These are phyloP conservation scores for Lanius ludovicianus DNA, from an alignment of 2,113 vertebrate species.

Conservation along the genomic window DNA sequence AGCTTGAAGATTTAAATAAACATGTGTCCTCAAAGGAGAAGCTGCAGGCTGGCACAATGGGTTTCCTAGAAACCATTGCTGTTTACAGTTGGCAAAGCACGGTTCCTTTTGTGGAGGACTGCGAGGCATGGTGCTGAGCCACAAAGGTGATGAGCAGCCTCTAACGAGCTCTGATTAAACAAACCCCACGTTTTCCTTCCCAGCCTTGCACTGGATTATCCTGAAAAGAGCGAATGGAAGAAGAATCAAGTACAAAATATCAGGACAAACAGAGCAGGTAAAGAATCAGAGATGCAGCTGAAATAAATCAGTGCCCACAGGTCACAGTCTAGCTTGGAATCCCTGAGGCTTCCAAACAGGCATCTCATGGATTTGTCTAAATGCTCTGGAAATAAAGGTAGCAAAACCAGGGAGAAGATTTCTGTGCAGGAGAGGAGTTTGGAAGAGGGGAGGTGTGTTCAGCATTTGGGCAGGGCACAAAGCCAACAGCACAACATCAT, in stretches of 20 bases:
- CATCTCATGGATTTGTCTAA: not conserved
- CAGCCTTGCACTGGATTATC: not conserved
- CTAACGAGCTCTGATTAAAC: not conserved
- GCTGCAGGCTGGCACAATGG: not conserved
- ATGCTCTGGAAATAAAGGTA: not conserved
- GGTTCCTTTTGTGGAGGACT: not conserved
- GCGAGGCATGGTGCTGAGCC: not conserved
- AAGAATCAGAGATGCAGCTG: not conserved
- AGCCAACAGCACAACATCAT: not conserved
- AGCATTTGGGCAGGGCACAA: not conserved
- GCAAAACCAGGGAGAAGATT: not conserved
- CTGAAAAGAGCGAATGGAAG: not conserved
- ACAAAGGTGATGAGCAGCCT: not conserved
- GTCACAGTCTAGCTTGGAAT: not conserved
- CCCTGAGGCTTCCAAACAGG: not conserved
- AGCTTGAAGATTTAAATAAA: not conserved
- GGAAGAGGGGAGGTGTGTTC: not conserved
- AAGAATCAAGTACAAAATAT: not conserved
- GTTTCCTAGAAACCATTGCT: not conserved
- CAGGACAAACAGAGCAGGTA: not conserved
- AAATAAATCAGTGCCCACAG: not conserved
- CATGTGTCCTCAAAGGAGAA: not conserved
- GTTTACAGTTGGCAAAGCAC: not conserved
- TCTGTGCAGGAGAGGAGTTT: not conserved
- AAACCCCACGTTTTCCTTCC: not conserved